A percentile compares a stretch with the other conserved stretches of the same genome.
These are phyloP conservation scores for Balanococcus diminutus DNA, from an alignment of 2,888 invertebrate species.

Conservation along the genomic window DNA sequence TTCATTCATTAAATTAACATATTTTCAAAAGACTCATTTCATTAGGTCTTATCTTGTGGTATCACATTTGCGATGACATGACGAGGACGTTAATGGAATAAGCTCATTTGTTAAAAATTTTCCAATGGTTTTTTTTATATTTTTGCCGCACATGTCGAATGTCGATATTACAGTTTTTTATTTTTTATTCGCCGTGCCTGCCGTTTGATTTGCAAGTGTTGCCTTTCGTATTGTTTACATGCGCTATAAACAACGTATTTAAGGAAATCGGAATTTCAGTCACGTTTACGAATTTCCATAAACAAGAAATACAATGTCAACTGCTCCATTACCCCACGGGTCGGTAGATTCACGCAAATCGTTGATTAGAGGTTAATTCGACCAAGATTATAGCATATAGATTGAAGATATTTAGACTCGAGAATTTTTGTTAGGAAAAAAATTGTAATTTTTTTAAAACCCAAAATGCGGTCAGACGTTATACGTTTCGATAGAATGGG, in stretches of 20 bases:
- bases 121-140: neutral
- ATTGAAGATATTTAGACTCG: neutral
- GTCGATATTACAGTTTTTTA: neutral
- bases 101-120: conserved; percentile 10
- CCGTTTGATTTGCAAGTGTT: neutral
- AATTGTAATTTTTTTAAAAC: no score
- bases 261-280: neutral
- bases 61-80: neutral
- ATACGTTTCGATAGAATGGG: no score
- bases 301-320: conserved; percentile 35
- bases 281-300: conserved; percentile 11
- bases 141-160: neutral
- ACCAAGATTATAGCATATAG: neutral
- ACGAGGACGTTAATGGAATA: conserved; percentile 20
- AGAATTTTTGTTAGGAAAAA: no score
- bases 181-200: neutral
- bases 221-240: neutral
- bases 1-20: conserved; percentile 41
- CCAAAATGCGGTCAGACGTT: no score
- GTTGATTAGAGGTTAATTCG: conserved; percentile 7
- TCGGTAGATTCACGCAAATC: neutral
- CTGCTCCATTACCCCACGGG: neutral
- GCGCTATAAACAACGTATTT: neutral
- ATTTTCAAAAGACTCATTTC: conserved; percentile 17
- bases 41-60: conserved; percentile 5